Evolutionary conservation across 2,797 vertebrate genomes (phyloP), one percentile per base, ranked within the genome.

Genomic region (Coregonus sp.): DNA sequence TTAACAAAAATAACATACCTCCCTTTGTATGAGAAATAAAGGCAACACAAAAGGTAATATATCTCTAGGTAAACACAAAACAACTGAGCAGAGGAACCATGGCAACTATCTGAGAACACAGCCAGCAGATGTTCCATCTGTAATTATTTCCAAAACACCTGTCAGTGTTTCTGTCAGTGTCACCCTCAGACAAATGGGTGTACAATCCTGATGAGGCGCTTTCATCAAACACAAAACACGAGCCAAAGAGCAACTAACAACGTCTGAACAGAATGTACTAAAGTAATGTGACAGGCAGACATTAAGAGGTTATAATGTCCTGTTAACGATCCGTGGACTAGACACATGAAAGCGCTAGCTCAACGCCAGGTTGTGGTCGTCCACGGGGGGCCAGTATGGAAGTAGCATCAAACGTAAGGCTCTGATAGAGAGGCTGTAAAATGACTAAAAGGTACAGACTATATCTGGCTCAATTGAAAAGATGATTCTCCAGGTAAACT

Each of bases 91-190:
- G 56, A 18, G 25, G 25, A 66, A 33, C 29, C 63, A 68, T 37
- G 37, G 68, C 16, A 40, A 47, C 68, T 47, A n/a, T 18, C 68
- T 20, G 66, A 40, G 66, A 40, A 40, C 61, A 70, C 37, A 70
- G 66, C 4, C 37, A 40, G 68, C 18, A n/a, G 2, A 2, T 67
- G 5, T 37, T 35, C 31, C 14, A 68, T 68, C 65, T 33, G 65
- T 59, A 31, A 37, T 40, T 31, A 3, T 72, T 47, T 52, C 47
- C 2, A 40, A 15, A 69, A 14, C 33, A 40, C 9, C 33, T 18
- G 72, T 68, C 35, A 74, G 31, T 69, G 33, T 63, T 14, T 4
- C 33, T 18, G 72, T 73, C 52, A 74, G n/a, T 69, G 33, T 63
- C n/a, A 40, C 35, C 12, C 11, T 72, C 40, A 51, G 20, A 51